Base-by-base conservation (phyloP, 2,113 vertebrate species). In the Xenotilapia flavipinnis region DNA sequence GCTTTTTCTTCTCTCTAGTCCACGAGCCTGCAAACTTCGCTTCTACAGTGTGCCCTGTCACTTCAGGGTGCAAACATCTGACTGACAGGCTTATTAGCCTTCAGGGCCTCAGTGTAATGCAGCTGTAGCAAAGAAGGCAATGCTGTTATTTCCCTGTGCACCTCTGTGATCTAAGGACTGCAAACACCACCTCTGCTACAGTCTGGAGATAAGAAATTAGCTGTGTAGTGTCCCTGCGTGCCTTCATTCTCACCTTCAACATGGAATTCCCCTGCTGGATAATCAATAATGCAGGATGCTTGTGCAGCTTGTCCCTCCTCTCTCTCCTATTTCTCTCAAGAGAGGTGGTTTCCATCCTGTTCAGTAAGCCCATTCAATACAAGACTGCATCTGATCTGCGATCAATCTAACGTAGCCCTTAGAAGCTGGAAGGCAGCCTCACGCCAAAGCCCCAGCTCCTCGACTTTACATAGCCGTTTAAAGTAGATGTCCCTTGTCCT, bases 201-300 rank as follows among this genome's bases (percentile, higher is more conserved):
- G 53, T 42, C 68, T 42, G 15, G 82, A 49, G n/a, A 84, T n/a
- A 6, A 79, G 55, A 80, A 65, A 38, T 79, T 26, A 79, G 49
- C 17, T 13, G 15, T 45, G 58, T 42, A 38, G 26, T 80, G 58
- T 75, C 28, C 17, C 26, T 14, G 13, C 14, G 17, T 40, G 21
- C n/a, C 73, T 83, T 45, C 23, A 38, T 17, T 42, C 68, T 45
- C 60, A 62, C 84, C n/a, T 87, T 83, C 33, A 49, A 53, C 77
- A 23, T 45, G 86, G 89, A 84, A 87, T 86, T 85, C 82, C 89
- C 90, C 70, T 47, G 36, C 87, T 49, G 68, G 14, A 58, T 21
- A 33, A 93, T 95, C 89, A 86, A 92, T 95, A 92, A 93, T 86
- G 79, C 83, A 90, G 53, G 33, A 55, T 80, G 86, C 79, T 82